phyloP scores from a whole-genome alignment of 2,113 vertebrate species.

The Suncus etruscus region DNA sequence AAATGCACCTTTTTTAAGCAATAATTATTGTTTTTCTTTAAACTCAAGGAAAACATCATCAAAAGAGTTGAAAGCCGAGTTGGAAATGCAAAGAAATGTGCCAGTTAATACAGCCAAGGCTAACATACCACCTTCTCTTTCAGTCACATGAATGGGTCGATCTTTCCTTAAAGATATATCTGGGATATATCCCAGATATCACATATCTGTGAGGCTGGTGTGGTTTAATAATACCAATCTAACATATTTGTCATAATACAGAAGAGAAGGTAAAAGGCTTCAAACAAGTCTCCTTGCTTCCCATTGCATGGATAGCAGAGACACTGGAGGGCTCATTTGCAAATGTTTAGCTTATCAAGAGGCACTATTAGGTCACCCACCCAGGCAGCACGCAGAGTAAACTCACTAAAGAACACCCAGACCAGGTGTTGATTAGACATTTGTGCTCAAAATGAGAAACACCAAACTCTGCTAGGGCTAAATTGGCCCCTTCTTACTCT shows the following conservation, averaged over 20 bases:
- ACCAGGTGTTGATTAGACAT: constrained; percentile 82
- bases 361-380: constrained; percentile 69
- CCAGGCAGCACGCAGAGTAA: constrained; percentile 72
- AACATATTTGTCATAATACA: constrained; percentile 55
- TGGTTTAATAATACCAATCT: constrained; percentile 61
- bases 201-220: constrained; percentile 1
- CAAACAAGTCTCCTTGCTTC: constrained; percentile 60
- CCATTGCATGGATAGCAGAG: neutral
- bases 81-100: constrained; percentile 52
- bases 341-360: constrained; percentile 81
- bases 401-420: constrained; percentile 71
- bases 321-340: constrained; percentile 63
- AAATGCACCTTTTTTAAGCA: constrained; percentile 39
- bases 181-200: too few species aligned
- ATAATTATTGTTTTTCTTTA: constrained; percentile 55
- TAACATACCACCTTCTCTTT: neutral
- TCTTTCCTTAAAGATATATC: too few species aligned
- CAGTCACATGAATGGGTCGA: neutral
- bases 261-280: constrained; percentile 49
- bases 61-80: constrained; percentile 47
- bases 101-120: constrained; percentile 23
- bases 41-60: constrained; percentile 55
- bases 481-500: constrained; percentile 74
- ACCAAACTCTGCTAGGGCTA: constrained; percentile 74
- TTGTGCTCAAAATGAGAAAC: constrained; percentile 82